A percentile compares a stretch with the other conserved stretches of the same genome.
phyloP scores from a whole-genome alignment of 2,797 vertebrate genomes.

The Schizopygopsis malacanthus region DNA sequence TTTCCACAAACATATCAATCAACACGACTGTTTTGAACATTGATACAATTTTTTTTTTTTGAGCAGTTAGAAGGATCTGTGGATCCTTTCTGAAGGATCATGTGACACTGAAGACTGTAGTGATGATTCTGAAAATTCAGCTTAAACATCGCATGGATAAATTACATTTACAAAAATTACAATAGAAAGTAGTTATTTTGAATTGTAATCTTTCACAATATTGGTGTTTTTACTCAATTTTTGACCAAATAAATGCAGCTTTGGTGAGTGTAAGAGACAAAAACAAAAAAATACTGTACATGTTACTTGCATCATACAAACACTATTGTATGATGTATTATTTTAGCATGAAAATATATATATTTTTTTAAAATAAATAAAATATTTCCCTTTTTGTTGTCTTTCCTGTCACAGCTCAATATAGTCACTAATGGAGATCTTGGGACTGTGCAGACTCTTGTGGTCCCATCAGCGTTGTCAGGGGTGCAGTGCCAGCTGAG shows the following conservation, averaged over 20 bases:
- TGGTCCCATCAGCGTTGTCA: background rate
- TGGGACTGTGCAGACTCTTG: too few species aligned
- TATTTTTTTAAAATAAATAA: too few species aligned
- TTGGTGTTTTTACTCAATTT: background rate
- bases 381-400: background rate
- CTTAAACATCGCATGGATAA: background rate
- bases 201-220: background rate
- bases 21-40: background rate
- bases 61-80: too few species aligned
- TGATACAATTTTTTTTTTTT: background rate
- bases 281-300: background rate
- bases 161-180: too few species aligned
- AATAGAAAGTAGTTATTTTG: background rate
- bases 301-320: background rate
- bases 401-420: background rate
- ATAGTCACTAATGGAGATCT: background rate
- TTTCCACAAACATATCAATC: background rate
- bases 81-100: background rate
- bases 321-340: background rate
- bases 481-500: background rate
- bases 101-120: background rate
- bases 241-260: background rate
- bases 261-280: background rate
- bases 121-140: background rate
- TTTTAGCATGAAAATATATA: background rate